Evolutionary conservation across 2,797 vertebrate species (phyloP), one percentile per base, ranked within the genome.

Genomic region (Sebastes goodei): DNA sequence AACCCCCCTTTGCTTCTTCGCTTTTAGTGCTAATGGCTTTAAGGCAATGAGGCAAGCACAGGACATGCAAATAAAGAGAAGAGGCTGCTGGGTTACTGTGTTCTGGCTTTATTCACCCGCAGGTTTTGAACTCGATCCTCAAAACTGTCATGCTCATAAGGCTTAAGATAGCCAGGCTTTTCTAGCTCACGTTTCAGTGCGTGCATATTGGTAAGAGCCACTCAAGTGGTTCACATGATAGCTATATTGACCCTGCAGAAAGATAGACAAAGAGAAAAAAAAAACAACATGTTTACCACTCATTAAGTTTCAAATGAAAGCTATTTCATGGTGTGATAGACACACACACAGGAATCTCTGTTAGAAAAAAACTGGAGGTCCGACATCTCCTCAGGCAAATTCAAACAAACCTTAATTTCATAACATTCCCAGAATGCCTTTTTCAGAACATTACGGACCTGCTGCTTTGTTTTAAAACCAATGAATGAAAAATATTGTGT

Each of bases 191-290:
- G 3, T 94, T 93, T 94, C 92, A 87, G 55, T 80, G 66, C 29
- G 15, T 52, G 29, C 71, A 71, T 76, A 74, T 75, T 32, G 10
- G 52, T 81, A 74, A 91, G 78, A 86, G 59, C 68, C 65, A 49
- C 88, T 91, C 60, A 93, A 92, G 76, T 84, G 88, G 76, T 85
- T 92, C 89, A 90, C 75, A 86, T 93, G 92, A 89, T 86, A 89
- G 81, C 67, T 87, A 74, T 64, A 80, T 52, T 88, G 82, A 88
- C 85, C 84, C 87, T 49, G 78, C 72, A 86, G 81, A 90, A 79
- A 89, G 80, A 83, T 9, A 77, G 71, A 71, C 62, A 63, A 83
- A 61, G 63, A 86, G 21, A 76, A 74, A 71, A 87, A 85, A 83
- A 68, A 68, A n/a, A n/a, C n/a, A 63, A 61, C 71, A 63, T 90